Evolutionary conservation across 2,797 vertebrate genomes (phyloP).

Genomic region (Acanthis flammea): DNA sequence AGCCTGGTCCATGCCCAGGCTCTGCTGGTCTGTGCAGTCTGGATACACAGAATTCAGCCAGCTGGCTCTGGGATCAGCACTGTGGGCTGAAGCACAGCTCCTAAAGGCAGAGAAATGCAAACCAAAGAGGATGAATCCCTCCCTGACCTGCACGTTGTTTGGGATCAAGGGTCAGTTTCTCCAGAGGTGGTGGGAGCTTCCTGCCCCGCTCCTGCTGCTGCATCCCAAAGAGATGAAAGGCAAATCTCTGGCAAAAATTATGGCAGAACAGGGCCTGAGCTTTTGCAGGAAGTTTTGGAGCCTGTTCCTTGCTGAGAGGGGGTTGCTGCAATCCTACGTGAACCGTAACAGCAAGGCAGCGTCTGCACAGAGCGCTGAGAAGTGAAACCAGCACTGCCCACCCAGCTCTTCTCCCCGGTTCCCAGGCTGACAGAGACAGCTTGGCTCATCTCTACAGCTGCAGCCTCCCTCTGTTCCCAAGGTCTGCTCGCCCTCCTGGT

Average conservation of each 20-base stretch:
- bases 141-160: background rate
- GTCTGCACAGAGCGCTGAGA: background rate
- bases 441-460: slow-evolving; percentile 21
- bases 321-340: background rate
- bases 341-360: background rate
- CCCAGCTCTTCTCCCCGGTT: background rate
- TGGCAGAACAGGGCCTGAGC: accelerated
- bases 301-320: background rate
- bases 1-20: background rate
- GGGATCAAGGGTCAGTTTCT: background rate
- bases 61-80: background rate
- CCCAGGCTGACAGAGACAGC: background rate
- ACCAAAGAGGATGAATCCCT: background rate
- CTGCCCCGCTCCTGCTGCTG: background rate
- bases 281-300: slow-evolving; percentile 6
- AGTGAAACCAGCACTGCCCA: background rate
- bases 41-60: background rate
- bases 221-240: slow-evolving; percentile 23
- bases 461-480: slow-evolving; percentile 23
- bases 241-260: background rate
- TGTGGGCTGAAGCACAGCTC: background rate
- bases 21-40: background rate
- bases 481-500: background rate
- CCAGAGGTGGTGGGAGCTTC: background rate
- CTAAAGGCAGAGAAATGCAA: background rate